Evolutionary conservation across 2,888 invertebrate genomes (phyloP), one percentile per base, ranked within the genome.

Genomic region (Meteorus cinctellus): DNA sequence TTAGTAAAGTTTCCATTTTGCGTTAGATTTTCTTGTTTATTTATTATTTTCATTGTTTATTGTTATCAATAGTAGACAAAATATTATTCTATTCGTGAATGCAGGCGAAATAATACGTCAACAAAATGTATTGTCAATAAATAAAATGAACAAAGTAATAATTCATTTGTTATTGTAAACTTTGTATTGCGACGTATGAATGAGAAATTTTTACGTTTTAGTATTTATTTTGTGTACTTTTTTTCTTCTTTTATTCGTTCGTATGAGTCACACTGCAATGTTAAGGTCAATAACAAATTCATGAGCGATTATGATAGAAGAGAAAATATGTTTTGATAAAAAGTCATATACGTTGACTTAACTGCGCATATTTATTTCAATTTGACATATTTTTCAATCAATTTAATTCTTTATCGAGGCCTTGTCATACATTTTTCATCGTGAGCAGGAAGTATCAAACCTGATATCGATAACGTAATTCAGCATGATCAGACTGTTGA

Each of bases 391-490:
- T 14, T 29, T 34, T 65, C 24, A 36, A 36, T 65, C 12, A 24
- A 24, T 41, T 65, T 65, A 27, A 62, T 14, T 55, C n/a, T 55
- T 19, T 55, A 19, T 8, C 19, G 4, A 55, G 55, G 55, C 55
- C 24, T 55, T 55, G 55, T 55, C 55, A 55, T n/a, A 55, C 19
- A 70, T 55, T 70, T 65, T 31, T 36, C 65, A 75, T 65, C 65
- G 34, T 36, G 14, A 34, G 14, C 41, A 65, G 65, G 65, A 65
- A 65, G 19, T 41, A 34, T 24, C 29, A 36, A 24, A 36, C 16
- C 36, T 51, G 59, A 74, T 55, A 78, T 76, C 67, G 75, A 78
- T 73, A 70, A 75, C 67, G 70, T 19, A 66, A 76, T 72, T 68
- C 27, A 51, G 6, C 29, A 19, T 10, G 62, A 59, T 60, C 36